These are phyloP conservation scores for Netelia inedita DNA, from an alignment of 2,888 invertebrate genomes.

Conservation along the genomic window DNA sequence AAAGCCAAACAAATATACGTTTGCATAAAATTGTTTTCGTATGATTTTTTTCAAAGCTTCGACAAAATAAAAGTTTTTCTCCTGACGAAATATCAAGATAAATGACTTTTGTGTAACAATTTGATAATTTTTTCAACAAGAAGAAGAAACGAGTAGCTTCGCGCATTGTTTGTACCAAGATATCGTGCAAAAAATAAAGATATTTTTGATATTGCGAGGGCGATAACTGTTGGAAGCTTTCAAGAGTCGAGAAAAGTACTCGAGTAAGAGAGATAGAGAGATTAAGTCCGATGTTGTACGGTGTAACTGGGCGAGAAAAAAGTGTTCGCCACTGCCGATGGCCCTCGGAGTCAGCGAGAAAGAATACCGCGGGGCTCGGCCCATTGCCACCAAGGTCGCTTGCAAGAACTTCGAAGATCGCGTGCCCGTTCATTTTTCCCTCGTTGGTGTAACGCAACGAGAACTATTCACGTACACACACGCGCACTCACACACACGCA, in stretches of 20 bases:
- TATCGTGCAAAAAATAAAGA: conserved; percentile 21
- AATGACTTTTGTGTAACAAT: too few relatives aligned
- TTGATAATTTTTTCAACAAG: neutral
- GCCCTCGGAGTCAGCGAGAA: conserved; percentile 1
- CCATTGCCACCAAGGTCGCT: conserved; percentile 75
- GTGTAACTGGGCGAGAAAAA: neutral
- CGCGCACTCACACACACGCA: conserved; percentile 49
- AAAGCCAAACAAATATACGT: too few relatives aligned
- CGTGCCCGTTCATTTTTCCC: conserved; percentile 80
- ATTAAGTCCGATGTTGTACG: neutral
- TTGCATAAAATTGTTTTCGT: too few relatives aligned
- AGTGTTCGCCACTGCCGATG: conserved; percentile 15
- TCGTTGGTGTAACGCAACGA: conserved; percentile 67
- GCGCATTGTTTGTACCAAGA: neutral
- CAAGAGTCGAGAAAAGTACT: conserved; percentile 40
- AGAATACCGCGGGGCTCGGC: conserved; percentile 35
- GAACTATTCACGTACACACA: conserved; percentile 43
- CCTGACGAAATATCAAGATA: too few relatives aligned
- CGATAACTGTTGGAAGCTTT: conserved; percentile 33
- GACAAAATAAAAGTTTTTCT: too few relatives aligned
- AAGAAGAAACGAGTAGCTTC: neutral
- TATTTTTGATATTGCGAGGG: conserved; percentile 32
- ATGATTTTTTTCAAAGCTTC: too few relatives aligned
- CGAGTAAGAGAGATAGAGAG: conserved; percentile 11
- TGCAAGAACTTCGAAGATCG: conserved; percentile 78